These are phyloP conservation scores for Ellobius talpinus DNA, from an alignment of 2,113 vertebrate genomes.

Conservation along the genomic window DNA sequence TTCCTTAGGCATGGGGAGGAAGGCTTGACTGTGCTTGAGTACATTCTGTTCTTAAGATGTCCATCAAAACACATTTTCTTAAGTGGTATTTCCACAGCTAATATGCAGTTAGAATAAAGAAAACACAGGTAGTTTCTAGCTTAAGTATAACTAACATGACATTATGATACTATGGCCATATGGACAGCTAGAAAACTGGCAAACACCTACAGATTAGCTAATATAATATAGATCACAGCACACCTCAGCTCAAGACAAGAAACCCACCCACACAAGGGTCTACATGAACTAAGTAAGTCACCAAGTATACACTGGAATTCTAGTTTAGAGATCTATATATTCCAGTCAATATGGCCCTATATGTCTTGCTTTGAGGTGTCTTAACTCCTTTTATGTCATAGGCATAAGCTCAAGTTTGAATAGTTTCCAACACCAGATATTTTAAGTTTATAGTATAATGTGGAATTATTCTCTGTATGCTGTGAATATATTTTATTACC, in stretches of 20 bases:
- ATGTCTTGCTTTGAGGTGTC: background rate
- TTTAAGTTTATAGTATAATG: background rate
- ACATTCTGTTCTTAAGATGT: background rate
- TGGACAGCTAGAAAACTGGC: background rate
- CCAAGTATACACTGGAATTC: background rate
- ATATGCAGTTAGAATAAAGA: background rate
- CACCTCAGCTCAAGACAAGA: background rate
- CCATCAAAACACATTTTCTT: background rate
- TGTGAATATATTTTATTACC: no score
- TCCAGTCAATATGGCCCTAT: background rate
- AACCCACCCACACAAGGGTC: rapidly evolving
- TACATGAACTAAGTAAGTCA: background rate
- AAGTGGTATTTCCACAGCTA: background rate
- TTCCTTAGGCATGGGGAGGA: background rate
- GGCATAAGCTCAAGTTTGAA: background rate
- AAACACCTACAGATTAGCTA: background rate
- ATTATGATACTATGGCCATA: background rate
- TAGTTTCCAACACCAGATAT: background rate
- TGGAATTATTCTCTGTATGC: no score
- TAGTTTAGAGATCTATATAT: background rate
- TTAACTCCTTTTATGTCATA: background rate
- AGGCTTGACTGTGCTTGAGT: background rate
- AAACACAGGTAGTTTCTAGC: background rate
- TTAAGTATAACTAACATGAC: background rate
- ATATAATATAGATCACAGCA: background rate